Base-by-base conservation (phyloP, 2,888 invertebrate genomes). In the Tanytarsus gracilentus region DNA sequence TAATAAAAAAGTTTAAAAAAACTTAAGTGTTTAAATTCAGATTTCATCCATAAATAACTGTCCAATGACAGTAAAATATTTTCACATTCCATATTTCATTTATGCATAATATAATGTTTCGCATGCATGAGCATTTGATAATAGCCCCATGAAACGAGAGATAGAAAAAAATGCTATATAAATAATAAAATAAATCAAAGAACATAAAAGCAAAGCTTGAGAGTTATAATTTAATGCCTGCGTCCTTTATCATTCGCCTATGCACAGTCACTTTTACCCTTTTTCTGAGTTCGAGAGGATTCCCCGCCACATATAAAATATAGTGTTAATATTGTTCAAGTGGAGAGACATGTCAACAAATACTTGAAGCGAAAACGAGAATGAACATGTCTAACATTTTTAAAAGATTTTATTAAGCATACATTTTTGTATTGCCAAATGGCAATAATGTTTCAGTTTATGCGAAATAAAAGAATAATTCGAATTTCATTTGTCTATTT, bases 31-130 rank as follows among this genome's bases (percentile, higher is more conserved):
- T n/a, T n/a, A n/a, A n/a, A n/a, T n/a, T n/a, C n/a, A n/a, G n/a
- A n/a, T n/a, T n/a, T n/a, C n/a, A n/a, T n/a, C n/a, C n/a, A n/a
- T n/a, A n/a, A n/a, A n/a, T n/a, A n/a, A n/a, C n/a, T n/a, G n/a
- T n/a, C n/a, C n/a, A n/a, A n/a, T n/a, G n/a, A n/a, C n/a, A n/a
- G n/a, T n/a, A n/a, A n/a, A n/a, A n/a, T n/a, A n/a, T n/a, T n/a
- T n/a, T n/a, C n/a, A n/a, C n/a, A n/a, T n/a, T 51, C 51, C 9
- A 51, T 51, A 51, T 51, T 51, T 51, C 51, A 51, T 51, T 51
- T 51, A 51, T 51, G 51, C 51, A 51, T 30, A 51, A 51, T 51
- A 51, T n/a, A 51, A 51, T 51, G 30, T 29, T 51, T 51, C 51
- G 51, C 51, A 51, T 51, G 51, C 51, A 51, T 51, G 51, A 51